Evolutionary conservation across 1,140 invertebrate species (phyloP), one percentile per base, ranked within the genome.

Genomic region (Drosophila baimaii): DNA sequence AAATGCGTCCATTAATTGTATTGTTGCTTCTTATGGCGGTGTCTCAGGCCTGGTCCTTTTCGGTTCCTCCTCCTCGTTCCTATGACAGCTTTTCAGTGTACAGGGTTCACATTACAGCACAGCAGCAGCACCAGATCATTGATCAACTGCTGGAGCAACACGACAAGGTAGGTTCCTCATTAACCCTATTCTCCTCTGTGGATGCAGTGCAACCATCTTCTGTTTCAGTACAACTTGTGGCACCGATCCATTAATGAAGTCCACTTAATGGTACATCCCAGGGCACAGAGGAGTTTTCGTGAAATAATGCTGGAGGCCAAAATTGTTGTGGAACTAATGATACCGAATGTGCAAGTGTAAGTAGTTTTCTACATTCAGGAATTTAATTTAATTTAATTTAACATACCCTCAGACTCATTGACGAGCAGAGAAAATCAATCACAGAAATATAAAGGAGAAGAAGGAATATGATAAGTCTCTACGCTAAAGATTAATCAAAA

Each of bases 321-420:
- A 13, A 41, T 83, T 13, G 25, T 3, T 5, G 33, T 56, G 5
- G 27, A 71, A 49, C 2, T 83, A 21, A 13, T 79, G 2, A 83
- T 83, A n/a, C 19, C 33, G 17, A 71, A 83, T 79, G 80, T 83
- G 1, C 80, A 83, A 43, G 17, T 5, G 80, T 83, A 63, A 83
- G 80, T 31, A n/a, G 9, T 7, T 33, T 21, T 7, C 0, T 15
- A 12, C 0, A n/a, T 5, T 9, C 23, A 37, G 12, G 35, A 9
- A 10, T 2, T n/a, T 2, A n/a, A 43, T 29, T 12, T n/a, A 5
- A 15, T 29, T 17, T 13, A 7, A 49, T 49, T 49, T 0, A 9
- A 9, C 21, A 9, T 15, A n/a, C 9, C 10, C 1, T 10, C 10
- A 74, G 71, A 12, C 49, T 74, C 3, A 55, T 74, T n/a, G 68